Percentiles rank a stretch among this genome's conserved stretches.
Evolutionary conservation across 37 sponge, comb jelly and placozoan species (phyloP).

Genomic region (Hexactinellida sp.): DNA sequence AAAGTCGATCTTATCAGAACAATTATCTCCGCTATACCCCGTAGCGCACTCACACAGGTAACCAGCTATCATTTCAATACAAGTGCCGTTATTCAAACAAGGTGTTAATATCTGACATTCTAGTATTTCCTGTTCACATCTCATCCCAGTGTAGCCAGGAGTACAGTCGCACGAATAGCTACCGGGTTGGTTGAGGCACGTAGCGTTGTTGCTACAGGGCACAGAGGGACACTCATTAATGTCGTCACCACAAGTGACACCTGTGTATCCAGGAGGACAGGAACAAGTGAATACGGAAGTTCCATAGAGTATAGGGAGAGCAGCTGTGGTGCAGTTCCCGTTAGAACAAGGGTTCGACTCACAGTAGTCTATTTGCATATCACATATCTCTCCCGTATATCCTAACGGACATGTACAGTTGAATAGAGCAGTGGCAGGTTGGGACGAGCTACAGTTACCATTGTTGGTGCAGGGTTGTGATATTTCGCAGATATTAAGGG

Average conservation of each 20-base stretch:
- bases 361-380: constrained; percentile 30
- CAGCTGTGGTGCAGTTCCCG: constrained; percentile 2
- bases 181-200: background rate
- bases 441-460: background rate
- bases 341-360: constrained; percentile 15
- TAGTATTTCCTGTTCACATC: constrained; percentile 29
- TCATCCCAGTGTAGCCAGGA: constrained; percentile 24
- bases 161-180: constrained; percentile 24
- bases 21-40: constrained; percentile 19
- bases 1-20: constrained; percentile 17
- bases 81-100: constrained; percentile 35
- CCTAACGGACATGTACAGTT: constrained; percentile 26
- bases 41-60: background rate
- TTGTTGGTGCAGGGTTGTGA: background rate
- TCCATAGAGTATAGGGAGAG: background rate
- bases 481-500: background rate
- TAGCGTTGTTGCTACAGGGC: constrained; percentile 25
- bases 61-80: constrained; percentile 17
- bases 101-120: constrained; percentile 26
- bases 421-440: background rate
- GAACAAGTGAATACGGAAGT: constrained; percentile 20
- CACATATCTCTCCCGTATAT: constrained; percentile 29
- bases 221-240: constrained; percentile 19
- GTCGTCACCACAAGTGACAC: constrained; percentile 16
- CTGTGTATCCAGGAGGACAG: constrained; percentile 27